Evolutionary conservation across 2,113 vertebrate species (phyloP), one percentile per base, ranked within the genome.

Genomic region (Megalops atlanticus): DNA sequence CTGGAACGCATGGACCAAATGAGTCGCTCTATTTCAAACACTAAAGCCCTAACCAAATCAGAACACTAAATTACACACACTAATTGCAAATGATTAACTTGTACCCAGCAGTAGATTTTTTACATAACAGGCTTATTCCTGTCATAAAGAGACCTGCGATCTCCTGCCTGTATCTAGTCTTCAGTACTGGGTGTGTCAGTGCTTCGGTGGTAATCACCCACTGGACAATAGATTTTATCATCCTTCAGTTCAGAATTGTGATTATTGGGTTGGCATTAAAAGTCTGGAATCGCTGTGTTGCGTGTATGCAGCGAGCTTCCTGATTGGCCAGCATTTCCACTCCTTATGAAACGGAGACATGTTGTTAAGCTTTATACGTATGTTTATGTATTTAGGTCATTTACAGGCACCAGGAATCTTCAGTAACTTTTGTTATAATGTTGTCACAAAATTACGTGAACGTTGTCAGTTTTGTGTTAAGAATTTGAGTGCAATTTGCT

Each of bases 51-150:
- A 76, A 70, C 72, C 73, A 76, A 85, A 85, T 82, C 73, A 78
- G 5, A 6, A 21, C 31, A 82, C 80, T 80, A 80, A 82, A 80
- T 85, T 73, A 80, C 76, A 27, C 58, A 45, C 74, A 71, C 47
- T 85, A 82, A 80, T 82, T 84, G 74, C 43, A 49, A 47, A 77
- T 71, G 72, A 77, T 85, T 79, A 82, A 70, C 73, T 73, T 35
- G 72, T 24, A 70, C 35, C 72, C 72, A 15, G 27, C 33, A 16
- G 52, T 49, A 39, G 40, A 18, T 64, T n/a, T 74, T 78, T 78
- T 4, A 39, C 39, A 38, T 24, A 27, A 16, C 64, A 12, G 43
- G 35, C 33, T 12, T 69, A 76, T 83, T 76, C 27, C 76, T 80
- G 40, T 77, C 11, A 2, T 5, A 64, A 31, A 64, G 58, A 31